A percentile compares a stretch with the other conserved stretches of the same genome.
Evolutionary conservation across 1,140 invertebrate species (phyloP).

Genomic region (Diuraphis noxia): DNA sequence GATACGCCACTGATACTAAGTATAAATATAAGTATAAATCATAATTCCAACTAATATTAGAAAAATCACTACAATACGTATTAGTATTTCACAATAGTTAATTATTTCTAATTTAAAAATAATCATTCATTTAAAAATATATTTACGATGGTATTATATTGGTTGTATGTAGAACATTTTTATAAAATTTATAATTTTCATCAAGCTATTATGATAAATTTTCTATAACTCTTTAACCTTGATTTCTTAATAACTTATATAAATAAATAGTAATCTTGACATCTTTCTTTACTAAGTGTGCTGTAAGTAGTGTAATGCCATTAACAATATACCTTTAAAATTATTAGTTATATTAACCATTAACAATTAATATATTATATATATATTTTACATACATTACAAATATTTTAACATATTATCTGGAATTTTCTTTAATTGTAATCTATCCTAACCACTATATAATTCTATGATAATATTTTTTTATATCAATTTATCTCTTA

Average conservation of each 20-base stretch:
- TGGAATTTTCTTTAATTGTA: too few species aligned
- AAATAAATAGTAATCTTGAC: neutral
- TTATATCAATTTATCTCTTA: too few species aligned
- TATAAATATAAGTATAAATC: too few species aligned
- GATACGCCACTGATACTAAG: too few species aligned
- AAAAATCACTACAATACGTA: neutral
- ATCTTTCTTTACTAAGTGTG: neutral
- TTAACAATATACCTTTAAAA: neutral
- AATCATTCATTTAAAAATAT: neutral
- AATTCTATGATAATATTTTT: neutral
- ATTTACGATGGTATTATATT: neutral
- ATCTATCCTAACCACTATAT: too few species aligned
- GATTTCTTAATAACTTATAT: neutral
- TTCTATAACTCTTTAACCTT: neutral
- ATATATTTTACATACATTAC: too few species aligned
- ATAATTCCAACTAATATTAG: neutral
- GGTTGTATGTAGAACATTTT: neutral
- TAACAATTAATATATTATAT: neutral
- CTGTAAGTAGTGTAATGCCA: too few species aligned
- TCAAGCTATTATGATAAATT: neutral
- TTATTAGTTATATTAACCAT: neutral
- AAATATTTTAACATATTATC: too few species aligned
- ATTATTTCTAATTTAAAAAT: neutral
- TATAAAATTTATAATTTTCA: neutral
- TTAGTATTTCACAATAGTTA: neutral